Evolutionary conservation across 2,888 invertebrate genomes (phyloP), one percentile per base, ranked within the genome.

Genomic region (Cartodere bifasciata): DNA sequence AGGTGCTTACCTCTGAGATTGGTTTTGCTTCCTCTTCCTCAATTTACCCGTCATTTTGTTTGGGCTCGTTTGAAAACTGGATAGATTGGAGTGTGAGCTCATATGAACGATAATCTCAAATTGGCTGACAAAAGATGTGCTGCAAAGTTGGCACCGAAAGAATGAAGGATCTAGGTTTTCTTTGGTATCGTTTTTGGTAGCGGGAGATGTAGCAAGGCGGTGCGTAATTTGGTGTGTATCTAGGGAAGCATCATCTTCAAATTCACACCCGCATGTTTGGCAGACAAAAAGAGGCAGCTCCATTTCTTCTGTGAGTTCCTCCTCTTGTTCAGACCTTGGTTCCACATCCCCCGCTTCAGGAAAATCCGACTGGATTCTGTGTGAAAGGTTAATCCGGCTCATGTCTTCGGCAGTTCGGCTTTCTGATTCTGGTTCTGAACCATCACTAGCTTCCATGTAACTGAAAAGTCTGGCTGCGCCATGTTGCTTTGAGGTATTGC

Each of bases 401-500:
- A 58, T 54, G 23, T 58, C 55, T 44, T 56, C 57, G 29, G 50
- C 63, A 49, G 64, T 62, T 30, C 51, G 42, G 16, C 50, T 50
- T 36, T 62, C 62, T 50, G 65, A 64, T 50, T 62, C 62, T 13
- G 67, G 67, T 52, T 72, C 76, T 32, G 76, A 76, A 46, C 75
- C 75, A 62, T 78, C 78, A 44, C 68, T 72, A 39, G 79, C 80
- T 62, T 75, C 80, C 66, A 76, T 68, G 65, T 73, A 80, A 49
- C 71, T 77, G 63, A 78, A 78, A 32, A 78, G 65, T 36, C 76
- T 64, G 43, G 75, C 75, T 33, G 77, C 76, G 40, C 77, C 77
- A 42, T 70, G 70, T 49, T 56, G 59, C 30, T 58, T 60, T 2
- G 58, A 55, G 4, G 55, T 44, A 33, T 58, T 56, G 13, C 45